Conservation (phyloP, 2,888 invertebrate genomes). For the Furcula furcula region DNA sequence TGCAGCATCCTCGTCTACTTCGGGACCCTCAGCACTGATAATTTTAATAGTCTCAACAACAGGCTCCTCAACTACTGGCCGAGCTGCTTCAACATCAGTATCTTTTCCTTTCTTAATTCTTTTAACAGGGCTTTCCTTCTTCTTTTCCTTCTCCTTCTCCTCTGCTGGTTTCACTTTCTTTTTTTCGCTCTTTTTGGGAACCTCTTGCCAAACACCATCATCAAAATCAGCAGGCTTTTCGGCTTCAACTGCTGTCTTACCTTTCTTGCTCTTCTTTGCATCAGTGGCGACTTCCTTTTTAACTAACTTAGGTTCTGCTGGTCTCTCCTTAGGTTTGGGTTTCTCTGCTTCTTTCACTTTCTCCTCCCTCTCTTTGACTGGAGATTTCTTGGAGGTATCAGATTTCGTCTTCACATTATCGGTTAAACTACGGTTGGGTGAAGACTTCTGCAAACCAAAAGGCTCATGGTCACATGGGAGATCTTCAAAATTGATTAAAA, state of each 20-base stretch:
- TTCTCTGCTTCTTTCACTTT: slow-evolving; percentile 76
- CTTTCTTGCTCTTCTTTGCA: slow-evolving; percentile 82
- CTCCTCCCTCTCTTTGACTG: slow-evolving; percentile 80
- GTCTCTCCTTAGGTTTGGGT: slow-evolving; percentile 69
- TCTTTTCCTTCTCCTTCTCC: slow-evolving; percentile 77
- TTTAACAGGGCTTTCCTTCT: slow-evolving; percentile 75
- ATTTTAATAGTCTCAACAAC: slow-evolving; percentile 69
- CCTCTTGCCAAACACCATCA: slow-evolving; percentile 89
- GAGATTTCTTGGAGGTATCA: slow-evolving; percentile 82
- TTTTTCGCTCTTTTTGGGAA: slow-evolving; percentile 86
- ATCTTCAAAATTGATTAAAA: too few relatives aligned
- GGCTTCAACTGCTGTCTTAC: slow-evolving; percentile 72
- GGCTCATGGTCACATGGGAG: background rate
- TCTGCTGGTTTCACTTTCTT: slow-evolving; percentile 85
- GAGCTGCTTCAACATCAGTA: slow-evolving; percentile 61
- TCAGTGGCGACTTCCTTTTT: slow-evolving; percentile 69
- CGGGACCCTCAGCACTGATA: slow-evolving; percentile 65
- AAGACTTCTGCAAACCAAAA: slow-evolving; percentile 76
- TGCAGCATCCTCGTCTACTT: slow-evolving; percentile 65
- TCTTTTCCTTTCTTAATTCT: slow-evolving; percentile 74
- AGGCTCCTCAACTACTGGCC: slow-evolving; percentile 39
- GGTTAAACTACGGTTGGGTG: slow-evolving; percentile 82
- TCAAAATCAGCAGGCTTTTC: slow-evolving; percentile 88
- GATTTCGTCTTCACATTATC: slow-evolving; percentile 82
- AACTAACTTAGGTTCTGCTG: slow-evolving; percentile 52